These are phyloP conservation scores for Ericerus pela DNA, from an alignment of 1,140 invertebrate species.

Conservation along the genomic window DNA sequence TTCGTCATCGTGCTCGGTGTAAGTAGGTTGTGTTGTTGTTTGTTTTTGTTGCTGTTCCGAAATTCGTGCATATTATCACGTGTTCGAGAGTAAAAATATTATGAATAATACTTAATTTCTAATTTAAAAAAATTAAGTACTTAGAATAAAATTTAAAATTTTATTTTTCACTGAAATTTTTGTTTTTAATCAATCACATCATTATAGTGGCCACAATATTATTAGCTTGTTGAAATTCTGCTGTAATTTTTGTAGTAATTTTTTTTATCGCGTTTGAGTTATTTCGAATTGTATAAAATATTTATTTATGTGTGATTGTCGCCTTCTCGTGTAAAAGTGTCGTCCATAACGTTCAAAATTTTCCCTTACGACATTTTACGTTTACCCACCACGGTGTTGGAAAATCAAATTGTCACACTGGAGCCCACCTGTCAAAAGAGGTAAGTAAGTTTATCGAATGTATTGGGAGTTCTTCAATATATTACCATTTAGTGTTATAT, in stretches of 20 bases:
- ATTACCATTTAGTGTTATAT: too few relatives aligned
- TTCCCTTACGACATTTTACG: constrained; percentile 6
- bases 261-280: not conserved
- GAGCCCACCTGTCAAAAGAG: constrained; percentile 6
- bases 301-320: not conserved
- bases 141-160: too few relatives aligned
- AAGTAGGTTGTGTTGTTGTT: not conserved
- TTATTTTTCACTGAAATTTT: not conserved
- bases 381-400: not conserved
- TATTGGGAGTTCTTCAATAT: too few relatives aligned
- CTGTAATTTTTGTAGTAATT: not conserved
- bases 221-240: not conserved
- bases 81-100: not conserved
- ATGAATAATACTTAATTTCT: not conserved
- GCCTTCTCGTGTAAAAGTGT: not conserved
- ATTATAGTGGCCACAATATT: not conserved
- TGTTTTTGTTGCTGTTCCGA: not conserved
- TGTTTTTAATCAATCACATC: not conserved
- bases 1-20: not conserved
- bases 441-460: too few relatives aligned
- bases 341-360: not conserved
- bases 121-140: too few relatives aligned
- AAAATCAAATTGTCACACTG: constrained; percentile 5
- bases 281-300: not conserved
- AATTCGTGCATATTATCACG: not conserved